Evolutionary conservation across 2,113 vertebrate species (phyloP), one percentile per base, ranked within the genome.

Genomic region (Hucho hucho): DNA sequence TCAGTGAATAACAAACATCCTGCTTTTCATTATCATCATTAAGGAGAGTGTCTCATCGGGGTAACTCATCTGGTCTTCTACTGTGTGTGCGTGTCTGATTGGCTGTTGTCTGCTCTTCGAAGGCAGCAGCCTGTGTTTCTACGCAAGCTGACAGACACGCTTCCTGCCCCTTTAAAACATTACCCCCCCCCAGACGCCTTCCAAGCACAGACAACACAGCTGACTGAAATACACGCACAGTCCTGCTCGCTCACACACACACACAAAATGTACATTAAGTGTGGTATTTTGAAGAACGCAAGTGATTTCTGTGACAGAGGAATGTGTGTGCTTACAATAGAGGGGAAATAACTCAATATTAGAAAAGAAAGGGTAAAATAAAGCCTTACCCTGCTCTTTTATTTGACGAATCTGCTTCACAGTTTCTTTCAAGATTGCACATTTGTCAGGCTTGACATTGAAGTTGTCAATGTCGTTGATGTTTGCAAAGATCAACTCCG

Each of bases 351-450:
- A 18, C 49, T 16, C 1, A 18, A 53, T 18, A 53, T 16, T 16
- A 53, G 4, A 13, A 49, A 18, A 53, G 37, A 11, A 43, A 43
- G n/a, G n/a, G 53, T 53, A 14, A 53, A 16, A 53, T 53, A 53
- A 16, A 53, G n/a, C 72, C 93, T 93, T 95, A 99, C 97, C 97
- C 92, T 98, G 97, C 91, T 98, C 97, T 93, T 99, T 98, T 92
- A 99, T 99, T 92, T 98, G 97, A 84, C 97, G 93, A 90, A 99
- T 99, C 94, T 98, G 97, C 90, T 97, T 97, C 93, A 99, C 97
- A 90, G 97, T 99, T 96, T 99, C 97, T 88, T 97, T 98, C 84
- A 99, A 93, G 90, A 98, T 97, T 92, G 96, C 97, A 93, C 97
- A 98, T 95, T 98, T 98, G 94, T 99, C 97, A 78, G 97, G 97